phyloP scores from a whole-genome alignment of 2,888 invertebrate species.

The Anticlea derivata region DNA sequence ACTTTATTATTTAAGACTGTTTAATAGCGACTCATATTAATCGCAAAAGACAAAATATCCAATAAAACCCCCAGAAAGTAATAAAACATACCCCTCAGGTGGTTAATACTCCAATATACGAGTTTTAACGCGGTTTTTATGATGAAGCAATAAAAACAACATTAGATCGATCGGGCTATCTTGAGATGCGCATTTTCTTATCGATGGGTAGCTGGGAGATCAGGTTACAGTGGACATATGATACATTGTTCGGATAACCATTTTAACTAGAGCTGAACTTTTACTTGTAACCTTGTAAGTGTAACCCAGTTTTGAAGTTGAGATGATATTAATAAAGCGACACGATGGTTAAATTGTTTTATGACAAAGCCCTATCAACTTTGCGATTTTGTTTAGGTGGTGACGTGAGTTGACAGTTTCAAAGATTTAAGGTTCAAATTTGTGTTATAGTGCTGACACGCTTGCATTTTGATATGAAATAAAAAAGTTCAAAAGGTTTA shows the following conservation, averaged over 20 bases:
- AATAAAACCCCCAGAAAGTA: slow-evolving; percentile 14
- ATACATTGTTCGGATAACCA: background rate
- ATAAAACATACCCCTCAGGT: slow-evolving; percentile 37
- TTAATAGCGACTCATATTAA: background rate
- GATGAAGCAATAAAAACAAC: slow-evolving; percentile 52
- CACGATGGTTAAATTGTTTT: background rate
- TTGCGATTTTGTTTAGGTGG: too few species aligned
- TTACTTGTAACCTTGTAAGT: background rate
- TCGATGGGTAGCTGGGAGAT: slow-evolving; percentile 2
- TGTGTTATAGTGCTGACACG: too few species aligned
- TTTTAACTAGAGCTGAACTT: slow-evolving; percentile 6
- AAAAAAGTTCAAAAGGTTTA: too few species aligned
- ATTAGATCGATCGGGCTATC: slow-evolving; percentile 47
- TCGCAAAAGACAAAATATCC: slow-evolving; percentile 4
- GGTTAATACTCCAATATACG: slow-evolving; percentile 41
- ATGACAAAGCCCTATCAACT: too few species aligned
- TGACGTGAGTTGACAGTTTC: too few species aligned
- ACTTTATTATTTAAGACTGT: too few species aligned
- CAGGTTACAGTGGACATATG: slow-evolving; percentile 5
- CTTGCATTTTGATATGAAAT: too few species aligned
- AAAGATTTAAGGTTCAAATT: too few species aligned
- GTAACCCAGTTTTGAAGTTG: slow-evolving; percentile 13
- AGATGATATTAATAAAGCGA: background rate
- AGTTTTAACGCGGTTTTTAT: slow-evolving; percentile 50
- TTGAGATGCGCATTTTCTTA: slow-evolving; percentile 27